Percentiles rank a stretch among this genome's conserved stretches.
Evolutionary conservation across 2,113 vertebrate genomes (phyloP).

Genomic region (Clarias macrocephalus): DNA sequence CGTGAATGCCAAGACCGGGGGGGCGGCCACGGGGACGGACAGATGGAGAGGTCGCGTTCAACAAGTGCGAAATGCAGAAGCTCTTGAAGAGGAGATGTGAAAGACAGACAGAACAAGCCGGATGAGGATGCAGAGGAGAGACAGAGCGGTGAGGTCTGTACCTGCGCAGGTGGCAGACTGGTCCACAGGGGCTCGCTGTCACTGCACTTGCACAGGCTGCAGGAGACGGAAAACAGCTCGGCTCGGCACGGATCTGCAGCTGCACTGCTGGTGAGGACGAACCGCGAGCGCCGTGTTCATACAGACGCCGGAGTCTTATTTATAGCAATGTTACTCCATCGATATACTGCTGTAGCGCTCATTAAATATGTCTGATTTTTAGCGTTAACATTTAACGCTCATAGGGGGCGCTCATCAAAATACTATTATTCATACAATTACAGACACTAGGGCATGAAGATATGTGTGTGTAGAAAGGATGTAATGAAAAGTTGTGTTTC

Average conservation of each 20-base stretch:
- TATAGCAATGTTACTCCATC: neutral
- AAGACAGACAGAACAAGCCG: conserved; percentile 12
- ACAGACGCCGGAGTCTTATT: neutral
- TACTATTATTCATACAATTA: neutral
- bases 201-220: conserved; percentile 54
- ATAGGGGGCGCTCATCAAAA: neutral
- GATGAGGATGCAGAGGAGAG: neutral
- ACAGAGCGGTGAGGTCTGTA: conserved; percentile 56
- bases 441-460: neutral
- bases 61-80: conserved; percentile 54
- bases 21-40: conserved; percentile 32
- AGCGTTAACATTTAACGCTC: neutral
- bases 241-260: conserved; percentile 42
- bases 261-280: conserved; percentile 24
- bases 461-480: neutral
- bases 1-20: conserved; percentile 50
- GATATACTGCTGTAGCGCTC: neutral
- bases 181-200: conserved; percentile 64
- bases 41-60: conserved; percentile 54
- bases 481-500: neutral
- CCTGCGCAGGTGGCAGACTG: conserved; percentile 73
- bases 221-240: conserved; percentile 60
- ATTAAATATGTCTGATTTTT: neutral
- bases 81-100: conserved; percentile 10
- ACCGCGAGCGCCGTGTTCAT: neutral